A percentile compares a stretch with the other conserved stretches of the same genome.
Conservation (phyloP, 1,140 invertebrate genomes). For the Ceratina calcarata region DNA sequence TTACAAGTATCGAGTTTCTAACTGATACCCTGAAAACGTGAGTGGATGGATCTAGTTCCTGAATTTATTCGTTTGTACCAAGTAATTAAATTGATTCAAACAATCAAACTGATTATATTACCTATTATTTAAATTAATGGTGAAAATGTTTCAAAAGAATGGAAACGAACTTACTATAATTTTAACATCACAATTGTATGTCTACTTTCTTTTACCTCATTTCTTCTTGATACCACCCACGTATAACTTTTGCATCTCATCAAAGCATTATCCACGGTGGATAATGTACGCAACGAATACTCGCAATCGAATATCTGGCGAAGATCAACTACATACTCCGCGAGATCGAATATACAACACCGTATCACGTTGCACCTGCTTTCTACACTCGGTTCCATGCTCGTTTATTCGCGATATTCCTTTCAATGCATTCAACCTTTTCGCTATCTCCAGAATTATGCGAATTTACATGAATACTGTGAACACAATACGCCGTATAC, state of each 20-base stretch:
- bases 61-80: background rate
- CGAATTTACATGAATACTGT: too few species aligned
- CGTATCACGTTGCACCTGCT: conserved; percentile 35
- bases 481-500: too few species aligned
- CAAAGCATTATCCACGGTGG: background rate
- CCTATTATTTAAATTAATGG: too few species aligned
- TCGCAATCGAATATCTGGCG: background rate
- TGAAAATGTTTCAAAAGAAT: too few species aligned
- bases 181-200: too few species aligned
- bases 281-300: background rate
- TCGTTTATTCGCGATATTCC: conserved; percentile 35
- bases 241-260: background rate
- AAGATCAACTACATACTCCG: background rate
- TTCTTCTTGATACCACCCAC: background rate
- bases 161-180: too few species aligned
- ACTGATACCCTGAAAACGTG: background rate
- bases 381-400: conserved; percentile 35
- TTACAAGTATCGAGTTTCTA: background rate
- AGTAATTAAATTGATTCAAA: too few species aligned
- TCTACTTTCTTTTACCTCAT: too few species aligned
- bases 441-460: background rate
- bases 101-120: too few species aligned
- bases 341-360: conserved; percentile 13
- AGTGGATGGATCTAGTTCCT: background rate
- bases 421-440: too few species aligned